Base-by-base conservation (phyloP, 2,797 vertebrate species). In the Hippopotamyrus pictus region DNA sequence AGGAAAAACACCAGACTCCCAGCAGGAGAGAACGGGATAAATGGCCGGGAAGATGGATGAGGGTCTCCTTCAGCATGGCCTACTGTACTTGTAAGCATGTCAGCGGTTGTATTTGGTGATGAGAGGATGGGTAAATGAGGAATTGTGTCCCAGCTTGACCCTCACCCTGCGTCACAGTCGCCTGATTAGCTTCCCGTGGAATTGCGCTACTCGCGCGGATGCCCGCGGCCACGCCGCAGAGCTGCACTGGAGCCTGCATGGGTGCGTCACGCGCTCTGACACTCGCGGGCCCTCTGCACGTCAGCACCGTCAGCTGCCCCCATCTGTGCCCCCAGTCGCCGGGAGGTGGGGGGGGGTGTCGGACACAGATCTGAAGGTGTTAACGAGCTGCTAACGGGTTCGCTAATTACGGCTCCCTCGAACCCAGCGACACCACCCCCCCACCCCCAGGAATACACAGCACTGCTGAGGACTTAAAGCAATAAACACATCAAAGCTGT, bases 341-440 rank as follows among this genome's bases (percentile, higher is more conserved):
- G 8, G 37, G 92, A n/a, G n/a, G n/a, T n/a, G 91, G 90, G 91
- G 33, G 29, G 8, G 91, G 93, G 2, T 91, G 93, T 92, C 92
- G 91, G 91, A 82, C 91, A 91, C 88, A 48, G 94, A 94, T 94
- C 93, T 93, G 93, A 94, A 91, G 93, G 94, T 94, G 94, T 95
- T 95, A 95, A 95, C 94, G 94, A 95, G 94, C 94, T 94, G 95
- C 94, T 95, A 95, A 94, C 93, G 29, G 50, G 19, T n/a, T 37
- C 12, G 9, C 25, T 89, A 69, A 87, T 88, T 82, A 62, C 44
- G 37, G 62, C 73, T 51, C 73, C 88, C 73, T 46, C 22, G 8
- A 57, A 82, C 4, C 50, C 73, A 54, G 73, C 50, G 85, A 76
- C 82, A 51, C 62, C 65, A 2, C 33, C 4, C 62, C 22, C 9